These are phyloP conservation scores for Pachycephala philippinensis DNA, from an alignment of 2,113 vertebrate species.

Conservation along the genomic window DNA sequence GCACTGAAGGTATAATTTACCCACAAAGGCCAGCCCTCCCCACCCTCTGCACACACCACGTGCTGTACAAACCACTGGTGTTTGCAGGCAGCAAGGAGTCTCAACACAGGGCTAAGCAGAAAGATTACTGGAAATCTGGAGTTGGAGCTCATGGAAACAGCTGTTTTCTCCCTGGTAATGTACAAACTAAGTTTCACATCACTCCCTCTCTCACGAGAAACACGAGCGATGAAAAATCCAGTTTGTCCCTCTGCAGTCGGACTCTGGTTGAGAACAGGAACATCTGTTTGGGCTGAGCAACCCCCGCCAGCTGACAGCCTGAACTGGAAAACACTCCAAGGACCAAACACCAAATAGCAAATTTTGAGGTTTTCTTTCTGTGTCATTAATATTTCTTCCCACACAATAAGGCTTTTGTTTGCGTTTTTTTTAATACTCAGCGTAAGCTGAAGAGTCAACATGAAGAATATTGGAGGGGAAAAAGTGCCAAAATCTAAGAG, in stretches of 20 bases:
- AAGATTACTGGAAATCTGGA: neutral
- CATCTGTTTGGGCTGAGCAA: constrained; percentile 26
- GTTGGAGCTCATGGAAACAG: neutral
- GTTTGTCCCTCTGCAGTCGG: neutral
- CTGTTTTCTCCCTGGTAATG: constrained; percentile 39
- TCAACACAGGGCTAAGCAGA: neutral
- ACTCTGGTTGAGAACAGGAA: neutral
- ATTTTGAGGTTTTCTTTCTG: neutral
- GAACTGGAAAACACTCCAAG: neutral
- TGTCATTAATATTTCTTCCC: neutral
- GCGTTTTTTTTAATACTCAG: neutral
- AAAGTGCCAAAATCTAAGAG: neutral
- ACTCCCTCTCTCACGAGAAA: neutral
- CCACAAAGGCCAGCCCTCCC: neutral
- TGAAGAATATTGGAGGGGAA: neutral
- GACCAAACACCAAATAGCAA: neutral
- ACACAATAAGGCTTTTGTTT: neutral
- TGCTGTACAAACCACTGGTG: fast-evolving
- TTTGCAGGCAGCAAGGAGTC: neutral
- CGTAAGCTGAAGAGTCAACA: fast-evolving
- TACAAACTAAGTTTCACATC: neutral
- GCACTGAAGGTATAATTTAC: fast-evolving
- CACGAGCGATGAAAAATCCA: neutral
- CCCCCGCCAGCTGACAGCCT: neutral
- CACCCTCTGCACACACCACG: neutral